phyloP scores from a whole-genome alignment of 1,140 invertebrate species.

The Meteorus sp. region DNA sequence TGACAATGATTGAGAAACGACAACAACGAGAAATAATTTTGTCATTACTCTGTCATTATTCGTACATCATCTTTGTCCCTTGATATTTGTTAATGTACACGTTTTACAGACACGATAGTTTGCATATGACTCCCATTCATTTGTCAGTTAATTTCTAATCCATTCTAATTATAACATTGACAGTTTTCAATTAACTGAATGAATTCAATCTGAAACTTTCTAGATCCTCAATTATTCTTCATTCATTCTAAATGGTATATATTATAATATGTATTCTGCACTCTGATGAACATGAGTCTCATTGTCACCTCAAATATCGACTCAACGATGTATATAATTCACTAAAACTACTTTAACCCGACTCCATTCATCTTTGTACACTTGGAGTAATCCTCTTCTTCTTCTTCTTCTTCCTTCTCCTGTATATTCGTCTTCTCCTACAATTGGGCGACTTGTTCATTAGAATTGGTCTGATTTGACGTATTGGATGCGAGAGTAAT shows the following conservation, averaged over 20 bases:
- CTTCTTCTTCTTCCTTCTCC: conserved; percentile 1
- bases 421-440: conserved; percentile 34
- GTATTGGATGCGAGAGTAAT: conserved; percentile 49
- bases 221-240: not conserved
- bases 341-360: not conserved
- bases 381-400: not conserved
- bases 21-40: conserved; percentile 26
- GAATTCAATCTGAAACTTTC: not conserved
- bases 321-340: too few relatives aligned
- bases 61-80: too few relatives aligned
- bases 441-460: conserved; percentile 51
- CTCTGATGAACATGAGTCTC: too few relatives aligned
- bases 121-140: too few relatives aligned
- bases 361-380: not conserved
- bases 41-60: too few relatives aligned
- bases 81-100: not conserved
- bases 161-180: not conserved
- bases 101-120: too few relatives aligned
- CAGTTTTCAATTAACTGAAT: not conserved
- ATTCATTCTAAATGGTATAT: not conserved
- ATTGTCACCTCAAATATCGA: too few relatives aligned
- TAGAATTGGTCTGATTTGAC: conserved; percentile 46
- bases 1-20: conserved; percentile 25
- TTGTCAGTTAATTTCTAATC: not conserved
- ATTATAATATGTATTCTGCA: too few relatives aligned